Percentiles rank a stretch among this genome's conserved stretches.
phyloP scores from a whole-genome alignment of 2,888 invertebrate species.

The Lasioglossum morio region DNA sequence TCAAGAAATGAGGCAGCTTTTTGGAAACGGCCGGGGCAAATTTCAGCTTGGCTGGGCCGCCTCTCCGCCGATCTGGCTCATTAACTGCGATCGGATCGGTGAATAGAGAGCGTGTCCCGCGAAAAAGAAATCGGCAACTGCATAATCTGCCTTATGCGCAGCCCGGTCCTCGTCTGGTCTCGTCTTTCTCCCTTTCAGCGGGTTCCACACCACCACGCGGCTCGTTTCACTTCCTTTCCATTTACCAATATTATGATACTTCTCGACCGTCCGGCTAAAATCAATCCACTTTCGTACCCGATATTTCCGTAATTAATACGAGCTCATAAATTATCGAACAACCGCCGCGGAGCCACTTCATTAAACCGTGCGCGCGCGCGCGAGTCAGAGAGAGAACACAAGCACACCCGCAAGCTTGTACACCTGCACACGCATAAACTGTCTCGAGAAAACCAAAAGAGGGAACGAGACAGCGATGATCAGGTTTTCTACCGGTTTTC shows the following conservation, averaged over 20 bases:
- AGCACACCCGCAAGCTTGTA: neutral
- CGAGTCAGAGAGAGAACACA: neutral
- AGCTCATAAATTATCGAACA: slow-evolving; percentile 57
- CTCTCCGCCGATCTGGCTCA: neutral
- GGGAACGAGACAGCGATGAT: slow-evolving; percentile 53
- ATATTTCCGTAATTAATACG: slow-evolving; percentile 61
- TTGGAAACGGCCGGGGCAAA: slow-evolving; percentile 65
- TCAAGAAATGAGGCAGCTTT: slow-evolving; percentile 73
- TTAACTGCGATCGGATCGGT: slow-evolving; percentile 2
- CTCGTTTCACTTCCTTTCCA: slow-evolving; percentile 8
- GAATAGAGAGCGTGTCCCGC: slow-evolving; percentile 28
- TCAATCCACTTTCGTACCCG: slow-evolving; percentile 46
- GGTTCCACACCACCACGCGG: neutral
- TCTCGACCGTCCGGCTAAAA: slow-evolving; percentile 36
- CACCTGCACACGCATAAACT: neutral
- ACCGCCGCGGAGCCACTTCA: slow-evolving; percentile 46
- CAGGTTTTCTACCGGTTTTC: slow-evolving; percentile 73
- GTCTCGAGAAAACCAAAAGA: slow-evolving; percentile 16
- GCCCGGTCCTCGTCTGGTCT: neutral
- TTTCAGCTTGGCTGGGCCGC: slow-evolving; percentile 60
- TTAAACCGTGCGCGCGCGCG: slow-evolving; percentile 27
- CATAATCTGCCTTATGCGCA: slow-evolving; percentile 7
- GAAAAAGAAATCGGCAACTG: slow-evolving; percentile 49
- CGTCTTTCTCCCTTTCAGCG: neutral
- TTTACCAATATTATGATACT: slow-evolving; percentile 54